Conservation (phyloP, 2,797 vertebrate genomes). For the Callimico goeldii region DNA sequence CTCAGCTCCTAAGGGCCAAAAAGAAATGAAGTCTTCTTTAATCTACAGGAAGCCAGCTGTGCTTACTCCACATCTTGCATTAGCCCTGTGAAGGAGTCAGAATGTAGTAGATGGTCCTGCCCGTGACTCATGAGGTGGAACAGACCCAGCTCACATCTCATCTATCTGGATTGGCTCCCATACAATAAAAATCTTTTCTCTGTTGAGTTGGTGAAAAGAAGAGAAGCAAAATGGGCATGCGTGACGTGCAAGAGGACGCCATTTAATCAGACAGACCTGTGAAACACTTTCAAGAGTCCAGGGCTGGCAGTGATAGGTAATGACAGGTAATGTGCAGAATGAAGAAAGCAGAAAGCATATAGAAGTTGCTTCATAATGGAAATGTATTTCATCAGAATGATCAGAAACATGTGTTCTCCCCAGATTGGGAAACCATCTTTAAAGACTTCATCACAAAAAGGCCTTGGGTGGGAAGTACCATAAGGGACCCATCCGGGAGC, state of each 20-base stretch:
- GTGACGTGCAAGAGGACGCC: neutral
- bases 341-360: neutral
- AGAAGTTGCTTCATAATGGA: conserved; percentile 36
- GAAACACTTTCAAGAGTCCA: neutral
- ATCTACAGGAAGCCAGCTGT: conserved; percentile 43
- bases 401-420: conserved; percentile 62
- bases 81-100: neutral
- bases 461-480: conserved; percentile 76
- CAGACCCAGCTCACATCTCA: neutral
- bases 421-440: conserved; percentile 65
- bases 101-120: neutral
- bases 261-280: neutral
- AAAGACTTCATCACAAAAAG: conserved; percentile 76
- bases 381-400: conserved; percentile 41
- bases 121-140: conserved; percentile 18
- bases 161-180: conserved; percentile 17
- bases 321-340: neutral
- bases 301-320: neutral
- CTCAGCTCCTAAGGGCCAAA: neutral
- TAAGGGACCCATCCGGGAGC: conserved; percentile 47
- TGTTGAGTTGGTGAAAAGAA: neutral
- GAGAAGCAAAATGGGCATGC: neutral
- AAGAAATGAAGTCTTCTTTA: neutral
- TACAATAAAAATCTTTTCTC: neutral
- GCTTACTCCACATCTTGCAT: neutral